Evolutionary conservation across 2,888 invertebrate species (phyloP).

Genomic region (Coelopa pilipes): DNA sequence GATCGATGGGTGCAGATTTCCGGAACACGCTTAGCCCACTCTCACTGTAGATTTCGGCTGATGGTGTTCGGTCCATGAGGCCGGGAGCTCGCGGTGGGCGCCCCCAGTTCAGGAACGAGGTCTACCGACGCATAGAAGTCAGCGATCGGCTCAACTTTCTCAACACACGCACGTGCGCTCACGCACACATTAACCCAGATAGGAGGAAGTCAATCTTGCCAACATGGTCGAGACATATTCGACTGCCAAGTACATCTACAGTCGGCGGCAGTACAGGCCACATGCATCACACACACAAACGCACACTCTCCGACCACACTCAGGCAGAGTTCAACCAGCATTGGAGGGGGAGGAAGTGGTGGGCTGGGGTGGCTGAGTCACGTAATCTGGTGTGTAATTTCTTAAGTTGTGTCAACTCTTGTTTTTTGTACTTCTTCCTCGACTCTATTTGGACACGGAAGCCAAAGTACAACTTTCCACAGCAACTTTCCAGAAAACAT

Average conservation of each 20-base stretch:
- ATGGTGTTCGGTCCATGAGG: too few relatives aligned
- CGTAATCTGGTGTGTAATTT: constrained; percentile 30
- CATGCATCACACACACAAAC: not conserved
- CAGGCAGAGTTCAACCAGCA: too few relatives aligned
- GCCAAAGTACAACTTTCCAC: not conserved
- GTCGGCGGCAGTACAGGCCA: too few relatives aligned
- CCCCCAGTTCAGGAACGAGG: not conserved
- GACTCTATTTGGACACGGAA: constrained; percentile 1
- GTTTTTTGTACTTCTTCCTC: not conserved
- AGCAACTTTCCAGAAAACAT: constrained; percentile 13
- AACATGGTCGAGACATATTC: not conserved
- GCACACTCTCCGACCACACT: not conserved
- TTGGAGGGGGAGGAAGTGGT: too few relatives aligned
- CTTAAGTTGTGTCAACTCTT: constrained; percentile 17
- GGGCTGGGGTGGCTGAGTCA: not conserved
- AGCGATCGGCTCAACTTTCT: not conserved
- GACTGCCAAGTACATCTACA: not conserved
- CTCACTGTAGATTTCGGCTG: too few relatives aligned
- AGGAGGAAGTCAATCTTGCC: constrained; percentile 17
- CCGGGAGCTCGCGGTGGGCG: constrained; percentile 6
- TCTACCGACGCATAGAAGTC: not conserved
- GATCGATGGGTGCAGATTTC: too few relatives aligned
- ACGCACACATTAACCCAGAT: constrained; percentile 19
- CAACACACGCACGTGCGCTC: not conserved
- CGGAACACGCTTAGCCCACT: too few relatives aligned